These are phyloP conservation scores for Martes martes DNA, from an alignment of 2,113 vertebrate species.

Conservation along the genomic window DNA sequence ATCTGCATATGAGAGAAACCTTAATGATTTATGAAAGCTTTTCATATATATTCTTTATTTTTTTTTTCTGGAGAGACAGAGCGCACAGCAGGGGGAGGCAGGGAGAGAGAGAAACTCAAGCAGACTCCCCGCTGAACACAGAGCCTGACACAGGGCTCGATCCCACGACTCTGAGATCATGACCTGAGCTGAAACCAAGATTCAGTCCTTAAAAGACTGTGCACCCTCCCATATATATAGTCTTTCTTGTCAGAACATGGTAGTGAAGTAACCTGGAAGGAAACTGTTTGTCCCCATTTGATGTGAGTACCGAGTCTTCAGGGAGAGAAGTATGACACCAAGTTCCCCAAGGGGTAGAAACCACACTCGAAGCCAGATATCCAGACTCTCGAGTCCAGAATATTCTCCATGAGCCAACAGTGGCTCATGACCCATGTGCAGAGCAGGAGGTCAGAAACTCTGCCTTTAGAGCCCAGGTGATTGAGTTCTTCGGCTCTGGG, in stretches of 20 bases:
- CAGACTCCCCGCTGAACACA: no score
- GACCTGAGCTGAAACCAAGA: no score
- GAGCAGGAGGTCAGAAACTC: not conserved
- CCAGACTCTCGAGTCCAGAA: not conserved
- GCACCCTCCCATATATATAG: not conserved
- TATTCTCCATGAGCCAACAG: not conserved
- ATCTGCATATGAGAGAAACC: not conserved
- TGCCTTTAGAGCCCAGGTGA: rapidly evolving
- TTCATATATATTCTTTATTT: not conserved
- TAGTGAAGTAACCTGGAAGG: not conserved
- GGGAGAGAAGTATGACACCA: no score
- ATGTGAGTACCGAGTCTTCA: not conserved
- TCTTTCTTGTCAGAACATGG: not conserved
- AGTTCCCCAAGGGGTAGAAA: not conserved
- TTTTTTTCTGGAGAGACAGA: not conserved
- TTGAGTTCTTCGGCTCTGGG: not conserved
- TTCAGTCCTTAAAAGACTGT: no score
- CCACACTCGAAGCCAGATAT: not conserved
- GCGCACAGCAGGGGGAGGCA: not conserved
- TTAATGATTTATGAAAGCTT: not conserved
- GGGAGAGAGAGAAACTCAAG: not conserved
- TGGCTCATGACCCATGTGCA: not conserved
- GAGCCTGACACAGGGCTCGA: no score
- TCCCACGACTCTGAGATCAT: no score
- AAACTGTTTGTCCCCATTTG: no score